Percentiles rank a stretch among this genome's conserved stretches.
phyloP scores from a whole-genome alignment of 2,113 vertebrate genomes.

The Ammospiza caudacuta region DNA sequence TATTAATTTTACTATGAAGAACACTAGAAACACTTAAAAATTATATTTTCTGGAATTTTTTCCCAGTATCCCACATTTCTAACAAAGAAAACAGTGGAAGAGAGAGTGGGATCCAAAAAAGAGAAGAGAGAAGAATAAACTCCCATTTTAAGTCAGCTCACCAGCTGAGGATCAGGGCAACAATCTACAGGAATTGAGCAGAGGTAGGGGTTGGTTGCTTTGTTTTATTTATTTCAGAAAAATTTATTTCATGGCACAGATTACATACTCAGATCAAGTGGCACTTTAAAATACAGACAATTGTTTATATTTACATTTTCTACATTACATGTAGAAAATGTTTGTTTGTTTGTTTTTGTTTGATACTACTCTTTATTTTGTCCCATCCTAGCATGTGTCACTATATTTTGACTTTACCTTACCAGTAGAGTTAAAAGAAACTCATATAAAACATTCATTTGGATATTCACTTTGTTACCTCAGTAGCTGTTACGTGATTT shows the following conservation, averaged over 20 bases:
- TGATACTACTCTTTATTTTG: neutral
- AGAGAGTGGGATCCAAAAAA: neutral
- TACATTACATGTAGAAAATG: neutral
- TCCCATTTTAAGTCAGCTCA: neutral
- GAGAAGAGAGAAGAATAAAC: neutral
- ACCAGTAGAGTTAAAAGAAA: neutral
- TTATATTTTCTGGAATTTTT: neutral
- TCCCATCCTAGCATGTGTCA: neutral
- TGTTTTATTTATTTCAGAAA: neutral
- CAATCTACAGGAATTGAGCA: neutral
- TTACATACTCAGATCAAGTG: neutral
- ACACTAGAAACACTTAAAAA: neutral
- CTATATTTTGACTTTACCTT: neutral
- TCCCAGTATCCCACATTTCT: neutral
- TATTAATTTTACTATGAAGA: neutral
- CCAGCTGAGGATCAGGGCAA: neutral
- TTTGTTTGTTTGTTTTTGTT: neutral
- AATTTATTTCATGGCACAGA: neutral
- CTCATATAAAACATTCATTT: conserved; percentile 8
- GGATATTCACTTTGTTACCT: conserved; percentile 1
- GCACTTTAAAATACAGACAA: neutral
- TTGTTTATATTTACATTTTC: neutral
- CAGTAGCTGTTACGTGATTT: conserved; percentile 1
- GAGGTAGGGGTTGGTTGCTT: neutral
- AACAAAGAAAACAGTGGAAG: neutral